Conservation (phyloP, 2,797 vertebrate genomes). For the Bradypus variegatus region DNA sequence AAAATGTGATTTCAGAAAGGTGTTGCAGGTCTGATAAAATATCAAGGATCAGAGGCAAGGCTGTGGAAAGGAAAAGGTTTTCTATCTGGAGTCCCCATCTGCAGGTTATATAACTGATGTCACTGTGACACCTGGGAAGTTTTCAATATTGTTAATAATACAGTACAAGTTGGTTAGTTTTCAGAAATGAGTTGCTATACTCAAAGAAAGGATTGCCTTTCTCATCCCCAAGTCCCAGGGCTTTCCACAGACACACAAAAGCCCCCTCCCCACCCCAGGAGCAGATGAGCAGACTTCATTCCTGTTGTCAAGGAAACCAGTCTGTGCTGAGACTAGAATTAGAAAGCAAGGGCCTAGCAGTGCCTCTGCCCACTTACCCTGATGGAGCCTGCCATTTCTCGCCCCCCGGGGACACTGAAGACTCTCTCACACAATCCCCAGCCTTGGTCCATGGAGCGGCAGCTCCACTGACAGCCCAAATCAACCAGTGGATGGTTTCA, state of each 20-base stretch:
- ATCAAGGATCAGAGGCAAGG: slow-evolving; percentile 13
- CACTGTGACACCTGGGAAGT: not conserved
- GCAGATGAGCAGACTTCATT: slow-evolving; percentile 56
- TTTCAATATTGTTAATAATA: slow-evolving; percentile 36
- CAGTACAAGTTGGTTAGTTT: slow-evolving; percentile 9
- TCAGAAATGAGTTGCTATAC: slow-evolving; percentile 29
- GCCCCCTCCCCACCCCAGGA: slow-evolving; percentile 14
- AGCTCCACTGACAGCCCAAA: not conserved
- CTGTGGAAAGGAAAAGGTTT: not conserved
- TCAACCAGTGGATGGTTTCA: not conserved
- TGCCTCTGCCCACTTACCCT: slow-evolving; percentile 36
- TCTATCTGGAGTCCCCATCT: not conserved
- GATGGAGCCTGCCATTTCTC: not conserved
- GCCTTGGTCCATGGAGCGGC: not conserved
- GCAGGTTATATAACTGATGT: slow-evolving; percentile 43
- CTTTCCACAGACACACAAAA: slow-evolving; percentile 52
- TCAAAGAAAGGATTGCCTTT: slow-evolving; percentile 41
- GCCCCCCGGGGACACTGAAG: not conserved
- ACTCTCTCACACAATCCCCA: not conserved
- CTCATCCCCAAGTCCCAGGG: slow-evolving; percentile 53
- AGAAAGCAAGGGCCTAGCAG: slow-evolving; percentile 46
- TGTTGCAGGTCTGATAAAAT: not conserved
- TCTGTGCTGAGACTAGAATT: slow-evolving; percentile 65
- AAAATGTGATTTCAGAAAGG: slow-evolving; percentile 21
- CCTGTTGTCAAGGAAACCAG: slow-evolving; percentile 67